These are phyloP conservation scores for Eublepharis macularius DNA, from an alignment of 2,113 vertebrate species.

Conservation along the genomic window DNA sequence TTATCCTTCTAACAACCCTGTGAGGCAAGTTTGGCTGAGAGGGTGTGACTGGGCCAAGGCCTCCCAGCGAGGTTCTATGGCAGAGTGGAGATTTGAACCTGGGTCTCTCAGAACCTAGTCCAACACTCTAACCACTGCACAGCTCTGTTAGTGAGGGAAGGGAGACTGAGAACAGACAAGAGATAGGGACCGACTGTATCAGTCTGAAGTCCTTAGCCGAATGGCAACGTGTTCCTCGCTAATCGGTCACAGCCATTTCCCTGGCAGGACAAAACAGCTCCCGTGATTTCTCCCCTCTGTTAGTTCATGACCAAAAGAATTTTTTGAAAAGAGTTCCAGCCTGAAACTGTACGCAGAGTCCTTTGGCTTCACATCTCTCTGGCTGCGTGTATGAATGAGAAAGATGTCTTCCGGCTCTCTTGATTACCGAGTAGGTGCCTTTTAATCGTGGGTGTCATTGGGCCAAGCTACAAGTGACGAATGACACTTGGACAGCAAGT, in stretches of 20 bases:
- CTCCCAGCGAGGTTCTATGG: too few species aligned
- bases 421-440: background rate
- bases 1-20: too few species aligned
- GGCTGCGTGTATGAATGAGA: background rate
- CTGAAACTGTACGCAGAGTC: constrained; percentile 36
- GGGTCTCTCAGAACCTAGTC: too few species aligned
- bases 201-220: constrained; percentile 43
- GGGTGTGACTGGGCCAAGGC: too few species aligned
- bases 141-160: accelerated
- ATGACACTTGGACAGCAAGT: too few species aligned
- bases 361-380: constrained; percentile 42
- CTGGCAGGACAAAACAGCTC: constrained; percentile 57
- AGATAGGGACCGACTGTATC: constrained; percentile 37
- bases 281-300: constrained; percentile 51
- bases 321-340: constrained; percentile 47
- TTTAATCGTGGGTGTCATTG: too few species aligned
- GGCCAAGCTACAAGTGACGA: too few species aligned
- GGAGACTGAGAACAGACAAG: background rate
- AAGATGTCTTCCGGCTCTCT: constrained; percentile 28
- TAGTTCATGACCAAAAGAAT: constrained; percentile 48
- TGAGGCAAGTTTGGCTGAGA: too few species aligned
- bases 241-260: constrained; percentile 48
- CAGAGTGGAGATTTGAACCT: too few species aligned
- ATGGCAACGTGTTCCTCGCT: background rate
- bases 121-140: too few species aligned